Evolutionary conservation across 2,888 invertebrate species (phyloP).

Genomic region (Leptopilina syphax): DNA sequence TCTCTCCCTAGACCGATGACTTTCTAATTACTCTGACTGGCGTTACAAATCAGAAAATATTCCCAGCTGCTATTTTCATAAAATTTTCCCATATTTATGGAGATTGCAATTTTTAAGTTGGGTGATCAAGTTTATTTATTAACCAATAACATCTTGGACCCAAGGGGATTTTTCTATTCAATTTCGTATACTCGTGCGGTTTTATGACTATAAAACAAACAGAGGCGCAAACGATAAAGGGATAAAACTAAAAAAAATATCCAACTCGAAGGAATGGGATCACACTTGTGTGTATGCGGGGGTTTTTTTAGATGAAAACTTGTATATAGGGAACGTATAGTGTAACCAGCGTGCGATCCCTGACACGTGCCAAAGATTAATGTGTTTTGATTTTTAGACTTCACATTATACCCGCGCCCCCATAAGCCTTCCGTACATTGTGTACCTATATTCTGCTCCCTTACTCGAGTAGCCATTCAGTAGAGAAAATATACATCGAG

Average conservation of each 20-base stretch:
- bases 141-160: not conserved
- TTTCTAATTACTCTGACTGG: constrained; percentile 13
- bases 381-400: constrained; percentile 77
- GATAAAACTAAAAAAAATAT: constrained; percentile 21
- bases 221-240: constrained; percentile 21
- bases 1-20: constrained; percentile 1
- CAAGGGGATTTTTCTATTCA: not conserved
- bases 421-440: constrained; percentile 66
- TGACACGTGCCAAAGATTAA: constrained; percentile 76
- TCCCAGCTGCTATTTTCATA: constrained; percentile 5
- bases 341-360: constrained; percentile 72
- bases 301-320: constrained; percentile 15
- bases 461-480: constrained; percentile 38
- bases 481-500: constrained; percentile 4
- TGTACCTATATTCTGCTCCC: constrained; percentile 58
- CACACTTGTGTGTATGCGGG: not conserved
- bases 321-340: constrained; percentile 54
- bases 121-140: too few relatives aligned
- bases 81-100: too few relatives aligned
- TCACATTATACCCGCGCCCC: constrained; percentile 67
- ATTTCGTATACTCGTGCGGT: constrained; percentile 10
- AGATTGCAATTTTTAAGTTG: too few relatives aligned
- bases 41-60: constrained; percentile 27
- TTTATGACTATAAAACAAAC: constrained; percentile 24
- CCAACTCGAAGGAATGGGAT: constrained; percentile 18